phyloP scores from a whole-genome alignment of 2,797 vertebrate genomes.

The Melanotaenia maccullochi region DNA sequence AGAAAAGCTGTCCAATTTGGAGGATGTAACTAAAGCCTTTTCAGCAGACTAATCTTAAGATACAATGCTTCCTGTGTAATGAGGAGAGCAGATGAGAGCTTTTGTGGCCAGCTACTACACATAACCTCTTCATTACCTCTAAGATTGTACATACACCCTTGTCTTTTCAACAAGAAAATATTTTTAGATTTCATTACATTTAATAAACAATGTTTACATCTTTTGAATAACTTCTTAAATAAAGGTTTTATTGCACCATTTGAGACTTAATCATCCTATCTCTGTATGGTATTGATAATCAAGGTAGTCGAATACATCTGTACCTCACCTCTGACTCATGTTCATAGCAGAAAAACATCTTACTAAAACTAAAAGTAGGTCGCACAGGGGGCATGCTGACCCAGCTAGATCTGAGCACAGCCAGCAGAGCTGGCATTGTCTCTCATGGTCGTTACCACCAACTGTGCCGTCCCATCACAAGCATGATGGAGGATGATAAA shows the following conservation, averaged over 20 bases:
- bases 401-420: constrained; percentile 22
- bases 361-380: constrained; percentile 18
- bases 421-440: constrained; percentile 35
- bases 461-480: constrained; percentile 14
- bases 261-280: constrained; percentile 7
- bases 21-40: not conserved
- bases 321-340: constrained; percentile 20
- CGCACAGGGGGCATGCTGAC: constrained; percentile 13
- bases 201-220: not conserved
- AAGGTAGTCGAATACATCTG: constrained; percentile 15
- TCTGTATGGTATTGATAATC: not conserved
- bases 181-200: not conserved
- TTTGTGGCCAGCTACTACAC: not conserved
- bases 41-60: not conserved
- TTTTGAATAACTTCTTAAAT: not conserved
- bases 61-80: not conserved
- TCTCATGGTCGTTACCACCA: constrained; percentile 21
- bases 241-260: not conserved
- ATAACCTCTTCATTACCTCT: not conserved
- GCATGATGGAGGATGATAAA: constrained; percentile 6
- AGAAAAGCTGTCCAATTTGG: not conserved
- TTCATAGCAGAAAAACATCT: not conserved
- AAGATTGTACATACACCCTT: not conserved
- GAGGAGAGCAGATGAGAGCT: not conserved
- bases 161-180: not conserved